Base-by-base conservation (phyloP, 2,888 invertebrate species). In the Cacoxenus indagator region DNA sequence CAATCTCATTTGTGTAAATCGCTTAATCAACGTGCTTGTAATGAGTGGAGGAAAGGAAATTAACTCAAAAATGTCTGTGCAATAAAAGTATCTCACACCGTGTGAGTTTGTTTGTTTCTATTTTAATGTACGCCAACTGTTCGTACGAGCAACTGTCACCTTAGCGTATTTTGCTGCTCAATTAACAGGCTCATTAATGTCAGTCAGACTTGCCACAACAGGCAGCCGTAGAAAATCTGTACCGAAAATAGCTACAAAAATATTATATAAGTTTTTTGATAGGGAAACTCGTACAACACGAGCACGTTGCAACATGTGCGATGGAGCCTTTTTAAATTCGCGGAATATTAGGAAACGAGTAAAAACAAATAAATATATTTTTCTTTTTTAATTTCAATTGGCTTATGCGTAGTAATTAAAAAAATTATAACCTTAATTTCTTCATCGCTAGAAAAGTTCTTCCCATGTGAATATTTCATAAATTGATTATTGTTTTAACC, bases 181-280 rank as follows among this genome's bases (percentile, higher is more conserved):
- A 77, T 82, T 76, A 82, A 76, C 75, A 76, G 67, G 69, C 68
- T 74, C 81, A 81, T 80, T 80, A 80, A 82, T 80, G 82, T 76
- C 82, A n/a, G n/a, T n/a, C n/a, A 78, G 37, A 71, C 64, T 51
- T 51, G 51, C 8, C 9, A 22, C 46, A 37, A 37, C 37, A 48
- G 51, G 1, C 22, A 17, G 51, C 17, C 5, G 14, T 37, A 11
- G 14, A 37, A 37, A 37, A 37, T 37, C 37, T 37, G 37, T 37
- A 11, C 8, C 37, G 14, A 37, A 37, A 37, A 37, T 37, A 37
- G 37, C 37, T 11, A 14, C 37, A 37, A 37, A 37, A 37, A 37
- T n/a, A 14, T 37, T 37, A 14, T 37, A 37, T 37, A 37, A 37
- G 8, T 14, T 37, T n/a, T n/a, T n/a, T n/a, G n/a, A n/a, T 37